Percentiles rank a stretch among this genome's conserved stretches.
These are phyloP conservation scores for Thaleichthys pacificus DNA, from an alignment of 2,797 vertebrate species.

Conservation along the genomic window DNA sequence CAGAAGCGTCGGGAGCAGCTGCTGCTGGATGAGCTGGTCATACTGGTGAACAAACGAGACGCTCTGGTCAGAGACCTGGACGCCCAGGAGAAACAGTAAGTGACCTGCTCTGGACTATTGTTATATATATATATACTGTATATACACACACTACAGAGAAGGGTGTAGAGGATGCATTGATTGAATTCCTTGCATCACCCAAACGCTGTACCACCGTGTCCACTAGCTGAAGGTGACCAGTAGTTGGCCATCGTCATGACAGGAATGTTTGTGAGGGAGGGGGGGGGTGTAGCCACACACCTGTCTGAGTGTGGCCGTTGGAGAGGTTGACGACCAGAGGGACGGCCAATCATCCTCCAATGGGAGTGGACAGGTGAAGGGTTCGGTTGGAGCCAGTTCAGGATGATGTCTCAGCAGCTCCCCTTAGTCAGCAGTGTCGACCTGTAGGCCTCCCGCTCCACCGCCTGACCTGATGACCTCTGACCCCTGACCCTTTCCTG, in stretches of 20 bases:
- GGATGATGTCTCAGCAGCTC: conserved; percentile 12
- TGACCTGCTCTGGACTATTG: conserved; percentile 36
- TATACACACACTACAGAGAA: conserved; percentile 1
- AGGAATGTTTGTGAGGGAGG: background rate
- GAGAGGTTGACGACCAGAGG: conserved; percentile 41
- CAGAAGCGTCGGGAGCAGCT: conserved; percentile 96
- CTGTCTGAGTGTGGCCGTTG: conserved; percentile 28
- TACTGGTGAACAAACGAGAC: conserved; percentile 96
- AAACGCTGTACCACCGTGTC: no score
- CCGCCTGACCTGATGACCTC: conserved; percentile 10
- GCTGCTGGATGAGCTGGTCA: conserved; percentile 93
- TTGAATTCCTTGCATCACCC: no score
- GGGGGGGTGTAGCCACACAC: conserved; percentile 19
- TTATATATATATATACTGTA: background rate
- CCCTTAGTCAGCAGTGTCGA: conserved; percentile 26
- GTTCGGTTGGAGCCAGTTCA: no score
- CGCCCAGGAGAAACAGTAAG: conserved; percentile 97
- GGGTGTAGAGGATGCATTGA: background rate
- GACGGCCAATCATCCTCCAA: conserved; percentile 22
- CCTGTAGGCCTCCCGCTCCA: background rate
- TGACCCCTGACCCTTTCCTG: conserved; percentile 53
- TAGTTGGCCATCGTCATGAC: no score
- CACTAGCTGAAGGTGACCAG: no score
- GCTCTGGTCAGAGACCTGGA: conserved; percentile 95
- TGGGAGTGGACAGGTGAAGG: conserved; percentile 17